Evolutionary conservation across 2,888 invertebrate species (phyloP).

Genomic region (Ligdia adustata): DNA sequence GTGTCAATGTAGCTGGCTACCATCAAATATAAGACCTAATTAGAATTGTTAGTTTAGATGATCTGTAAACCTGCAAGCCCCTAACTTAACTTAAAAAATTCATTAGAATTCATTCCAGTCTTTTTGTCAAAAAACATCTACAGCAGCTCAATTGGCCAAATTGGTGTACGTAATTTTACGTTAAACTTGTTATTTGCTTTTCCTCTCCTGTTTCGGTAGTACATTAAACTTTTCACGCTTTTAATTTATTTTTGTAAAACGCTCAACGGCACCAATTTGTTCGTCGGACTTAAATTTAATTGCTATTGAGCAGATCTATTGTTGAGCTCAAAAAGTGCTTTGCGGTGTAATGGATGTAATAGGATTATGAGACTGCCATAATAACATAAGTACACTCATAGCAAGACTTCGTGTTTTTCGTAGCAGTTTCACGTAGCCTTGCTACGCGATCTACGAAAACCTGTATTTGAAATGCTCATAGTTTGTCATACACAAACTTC

Average conservation of each 20-base stretch:
- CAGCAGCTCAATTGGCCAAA: slow-evolving; percentile 44
- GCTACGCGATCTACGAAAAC: not conserved
- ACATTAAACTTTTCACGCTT: slow-evolving; percentile 41
- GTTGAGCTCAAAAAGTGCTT: slow-evolving; percentile 11
- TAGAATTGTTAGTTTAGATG: no score
- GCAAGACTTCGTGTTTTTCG: not conserved
- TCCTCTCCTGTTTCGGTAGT: slow-evolving; percentile 37
- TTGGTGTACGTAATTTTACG: slow-evolving; percentile 29
- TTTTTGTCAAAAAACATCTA: slow-evolving; percentile 54
- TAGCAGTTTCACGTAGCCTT: not conserved
- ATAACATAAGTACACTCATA: not conserved
- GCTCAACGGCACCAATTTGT: slow-evolving; percentile 23
- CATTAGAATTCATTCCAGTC: no score
- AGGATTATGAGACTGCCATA: not conserved
- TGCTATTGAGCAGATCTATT: slow-evolving; percentile 21
- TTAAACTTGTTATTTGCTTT: slow-evolving; percentile 46
- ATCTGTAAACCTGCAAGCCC: no score
- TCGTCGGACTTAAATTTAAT: slow-evolving; percentile 23
- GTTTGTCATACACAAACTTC: not conserved
- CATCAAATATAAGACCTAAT: no score
- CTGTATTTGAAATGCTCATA: not conserved
- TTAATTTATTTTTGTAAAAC: slow-evolving; percentile 27
- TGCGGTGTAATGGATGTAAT: slow-evolving; percentile 11
- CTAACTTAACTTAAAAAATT: no score
- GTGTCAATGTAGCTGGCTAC: no score